phyloP scores from a whole-genome alignment of 1,140 invertebrate species.

The Bicyclus anynana region DNA sequence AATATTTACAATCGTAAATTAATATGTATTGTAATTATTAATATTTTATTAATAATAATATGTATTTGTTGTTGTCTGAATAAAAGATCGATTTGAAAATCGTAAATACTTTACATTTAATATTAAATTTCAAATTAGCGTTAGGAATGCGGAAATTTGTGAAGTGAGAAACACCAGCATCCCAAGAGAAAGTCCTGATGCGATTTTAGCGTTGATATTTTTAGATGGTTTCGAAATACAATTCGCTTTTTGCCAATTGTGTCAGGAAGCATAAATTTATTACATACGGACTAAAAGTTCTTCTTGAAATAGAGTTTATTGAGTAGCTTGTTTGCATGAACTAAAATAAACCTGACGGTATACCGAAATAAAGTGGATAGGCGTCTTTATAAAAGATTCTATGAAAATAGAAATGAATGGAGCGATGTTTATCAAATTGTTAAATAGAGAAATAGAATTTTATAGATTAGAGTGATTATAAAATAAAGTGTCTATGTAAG shows the following conservation, averaged over 20 bases:
- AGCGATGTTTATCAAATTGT: not conserved
- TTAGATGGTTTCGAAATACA: slow-evolving; percentile 41
- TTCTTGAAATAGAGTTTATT: slow-evolving; percentile 43
- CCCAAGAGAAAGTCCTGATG: slow-evolving; percentile 39
- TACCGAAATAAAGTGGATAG: slow-evolving; percentile 22
- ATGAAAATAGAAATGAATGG: slow-evolving; percentile 7
- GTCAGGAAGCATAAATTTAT: slow-evolving; percentile 41
- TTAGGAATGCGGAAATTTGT: slow-evolving; percentile 35
- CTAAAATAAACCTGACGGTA: slow-evolving; percentile 33
- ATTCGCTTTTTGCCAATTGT: slow-evolving; percentile 48
- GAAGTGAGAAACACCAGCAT: slow-evolving; percentile 17
- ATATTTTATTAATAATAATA: too few relatives aligned
- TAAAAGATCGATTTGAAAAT: too few relatives aligned
- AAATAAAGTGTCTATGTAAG: too few relatives aligned
- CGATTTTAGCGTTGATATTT: slow-evolving; percentile 35
- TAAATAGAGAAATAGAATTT: not conserved
- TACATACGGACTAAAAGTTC: slow-evolving; percentile 33
- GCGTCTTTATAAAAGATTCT: not conserved
- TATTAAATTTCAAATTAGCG: not conserved
- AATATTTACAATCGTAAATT: too few relatives aligned
- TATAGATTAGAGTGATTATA: too few relatives aligned
- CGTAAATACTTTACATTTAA: too few relatives aligned
- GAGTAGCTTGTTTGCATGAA: slow-evolving; percentile 30
- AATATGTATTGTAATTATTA: too few relatives aligned
- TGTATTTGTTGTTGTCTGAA: too few relatives aligned